Conservation (phyloP, 2,113 vertebrate species). For the Anarhynchus alexandrinus region DNA sequence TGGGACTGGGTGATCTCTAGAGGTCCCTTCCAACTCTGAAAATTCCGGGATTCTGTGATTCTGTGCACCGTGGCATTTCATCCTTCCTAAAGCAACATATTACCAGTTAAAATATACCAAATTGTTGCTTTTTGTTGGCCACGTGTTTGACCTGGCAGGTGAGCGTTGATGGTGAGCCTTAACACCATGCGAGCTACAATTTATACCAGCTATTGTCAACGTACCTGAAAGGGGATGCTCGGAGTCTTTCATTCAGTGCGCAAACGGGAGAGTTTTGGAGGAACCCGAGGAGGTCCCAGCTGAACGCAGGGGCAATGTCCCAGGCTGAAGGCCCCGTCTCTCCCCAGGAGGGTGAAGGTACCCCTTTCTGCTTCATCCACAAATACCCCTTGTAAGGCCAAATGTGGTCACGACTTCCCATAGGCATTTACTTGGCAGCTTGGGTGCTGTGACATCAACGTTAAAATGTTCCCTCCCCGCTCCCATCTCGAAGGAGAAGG, state of each 20-base stretch:
- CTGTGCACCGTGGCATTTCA: neutral
- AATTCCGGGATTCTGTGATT: neutral
- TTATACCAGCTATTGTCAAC: neutral
- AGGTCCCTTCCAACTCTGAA: too few relatives aligned
- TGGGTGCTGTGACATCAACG: neutral
- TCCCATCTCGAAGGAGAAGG: neutral
- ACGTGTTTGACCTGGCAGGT: neutral
- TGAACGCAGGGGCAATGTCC: neutral
- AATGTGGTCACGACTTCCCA: neutral
- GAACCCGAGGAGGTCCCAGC: neutral
- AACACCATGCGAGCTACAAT: accelerated
- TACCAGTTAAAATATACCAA: neutral
- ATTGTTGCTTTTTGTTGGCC: neutral
- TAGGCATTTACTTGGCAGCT: neutral
- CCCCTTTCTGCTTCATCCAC: neutral
- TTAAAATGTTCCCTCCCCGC: neutral
- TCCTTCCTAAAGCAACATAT: neutral
- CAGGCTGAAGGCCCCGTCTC: neutral
- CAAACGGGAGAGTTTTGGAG: neutral
- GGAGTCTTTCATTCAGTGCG: neutral
- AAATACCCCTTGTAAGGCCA: neutral
- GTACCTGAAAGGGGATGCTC: neutral
- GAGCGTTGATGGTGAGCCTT: neutral
- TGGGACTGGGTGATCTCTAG: too few relatives aligned
- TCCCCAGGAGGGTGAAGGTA: neutral